phyloP scores from a whole-genome alignment of 2,888 invertebrate species.

The Platynereis dumerilii region DNA sequence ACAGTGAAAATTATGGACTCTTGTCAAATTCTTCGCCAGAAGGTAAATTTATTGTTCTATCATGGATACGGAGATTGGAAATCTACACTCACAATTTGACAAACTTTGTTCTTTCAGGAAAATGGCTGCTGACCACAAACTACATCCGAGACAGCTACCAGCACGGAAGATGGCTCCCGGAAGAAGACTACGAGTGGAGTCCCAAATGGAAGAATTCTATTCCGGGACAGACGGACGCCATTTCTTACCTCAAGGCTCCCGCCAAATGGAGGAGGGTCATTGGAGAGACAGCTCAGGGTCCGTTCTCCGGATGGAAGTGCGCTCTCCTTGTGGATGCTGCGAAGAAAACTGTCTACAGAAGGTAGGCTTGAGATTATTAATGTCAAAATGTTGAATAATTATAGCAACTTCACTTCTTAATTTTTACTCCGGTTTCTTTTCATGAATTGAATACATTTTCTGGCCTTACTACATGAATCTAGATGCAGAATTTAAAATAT shows the following conservation, averaged over 20 bases:
- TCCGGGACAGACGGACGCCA: not conserved
- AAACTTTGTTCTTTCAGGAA: slow-evolving; percentile 33
- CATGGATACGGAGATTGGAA: too few relatives aligned
- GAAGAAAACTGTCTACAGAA: slow-evolving; percentile 44
- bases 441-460: too few relatives aligned
- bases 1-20: too few relatives aligned
- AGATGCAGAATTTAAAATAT: too few relatives aligned
- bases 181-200: slow-evolving; percentile 50
- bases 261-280: slow-evolving; percentile 44
- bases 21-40: too few relatives aligned
- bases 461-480: too few relatives aligned
- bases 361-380: too few relatives aligned
- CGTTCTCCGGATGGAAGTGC: slow-evolving; percentile 51
- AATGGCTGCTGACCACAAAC: slow-evolving; percentile 49
- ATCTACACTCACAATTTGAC: too few relatives aligned
- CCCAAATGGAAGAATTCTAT: slow-evolving; percentile 15
- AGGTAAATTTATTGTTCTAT: too few relatives aligned
- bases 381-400: too few relatives aligned
- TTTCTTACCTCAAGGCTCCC: slow-evolving; percentile 38
- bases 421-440: too few relatives aligned
- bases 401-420: too few relatives aligned
- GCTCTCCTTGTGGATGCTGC: slow-evolving; percentile 44
- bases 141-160: slow-evolving; percentile 43
- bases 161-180: slow-evolving; percentile 44
- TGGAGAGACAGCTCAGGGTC: slow-evolving; percentile 29